Evolutionary conservation across 2,797 vertebrate genomes (phyloP), one percentile per base, ranked within the genome.

Genomic region (Kryptopterus vitreolus): DNA sequence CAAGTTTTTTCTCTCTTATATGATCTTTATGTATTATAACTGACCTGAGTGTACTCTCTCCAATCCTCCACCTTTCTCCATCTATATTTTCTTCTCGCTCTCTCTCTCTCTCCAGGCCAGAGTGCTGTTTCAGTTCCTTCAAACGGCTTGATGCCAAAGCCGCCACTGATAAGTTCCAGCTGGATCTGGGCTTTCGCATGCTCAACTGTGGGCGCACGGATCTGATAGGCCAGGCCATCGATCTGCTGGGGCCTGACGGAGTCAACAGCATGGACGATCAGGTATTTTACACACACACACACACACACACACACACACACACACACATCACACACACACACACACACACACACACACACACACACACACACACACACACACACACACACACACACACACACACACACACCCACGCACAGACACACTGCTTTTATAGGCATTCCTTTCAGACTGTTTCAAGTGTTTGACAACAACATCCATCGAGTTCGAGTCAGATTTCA

Each of bases 181-280:
- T 98, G 63, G 98, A 98, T 76, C 90, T 99, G 87, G 98, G 97
- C 18, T 99, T 99, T 82, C 95, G 97, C 74, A 99, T 99, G 98
- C 93, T 99, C 31, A 98, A 96, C 92, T 99, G 97, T 0, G 98
- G 98, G 24, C 94, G 98, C 87, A 98, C 97, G 0, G 98, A 99
- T 85, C 95, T 99, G 81, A 97, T 99, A 84, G 94, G 91, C 85
- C 97, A 98, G 88, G 98, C 97, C 20, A 98, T 98, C 0, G 92
- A 94, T 22, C 92, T 96, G 5, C 92, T 99, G 87, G 97, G 98
- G n/a, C 92, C 94, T 0, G 96, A 98, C 0, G 97, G 98, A 11
- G 96, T 98, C 16, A 98, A 99, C 93, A 98, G 96, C 84, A 97
- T 98, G 96, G 97, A 99, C 0, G 97, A 98, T 87, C 97, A 99